Conservation (phyloP, 2,113 vertebrate species). For the Notarius quadriscutis region DNA sequence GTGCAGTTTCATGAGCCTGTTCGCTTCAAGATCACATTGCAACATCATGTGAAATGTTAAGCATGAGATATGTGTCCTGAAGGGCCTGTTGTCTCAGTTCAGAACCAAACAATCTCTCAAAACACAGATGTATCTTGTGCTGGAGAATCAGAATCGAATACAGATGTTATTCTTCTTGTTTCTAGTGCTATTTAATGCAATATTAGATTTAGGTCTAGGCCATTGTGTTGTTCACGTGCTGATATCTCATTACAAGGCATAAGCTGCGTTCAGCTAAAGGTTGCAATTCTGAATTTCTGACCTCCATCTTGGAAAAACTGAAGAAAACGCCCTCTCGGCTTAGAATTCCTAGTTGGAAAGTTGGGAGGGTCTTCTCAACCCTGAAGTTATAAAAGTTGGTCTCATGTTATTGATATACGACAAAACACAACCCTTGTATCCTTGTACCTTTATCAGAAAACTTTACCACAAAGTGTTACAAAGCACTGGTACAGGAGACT, state of each 20-base stretch:
- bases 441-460: background rate
- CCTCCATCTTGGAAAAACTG: background rate
- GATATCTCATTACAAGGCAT: background rate
- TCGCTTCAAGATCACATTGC: conserved; percentile 27
- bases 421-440: background rate
- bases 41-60: conserved; percentile 34
- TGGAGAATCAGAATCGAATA: background rate
- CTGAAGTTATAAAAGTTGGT: background rate
- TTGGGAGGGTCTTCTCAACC: background rate
- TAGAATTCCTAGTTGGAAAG: background rate
- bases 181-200: background rate
- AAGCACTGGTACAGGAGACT: background rate
- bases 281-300: background rate
- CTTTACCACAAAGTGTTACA: background rate
- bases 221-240: background rate
- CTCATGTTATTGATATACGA: background rate
- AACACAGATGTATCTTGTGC: conserved; percentile 1
- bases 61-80: conserved; percentile 6
- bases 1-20: conserved; percentile 15
- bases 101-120: background rate
- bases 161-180: background rate
- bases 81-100: conserved; percentile 15
- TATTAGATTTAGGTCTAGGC: background rate
- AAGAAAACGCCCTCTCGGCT: background rate
- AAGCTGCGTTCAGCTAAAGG: background rate